Evolutionary conservation across 2,888 invertebrate genomes (phyloP).

Genomic region (Eristalis arbustorum): DNA sequence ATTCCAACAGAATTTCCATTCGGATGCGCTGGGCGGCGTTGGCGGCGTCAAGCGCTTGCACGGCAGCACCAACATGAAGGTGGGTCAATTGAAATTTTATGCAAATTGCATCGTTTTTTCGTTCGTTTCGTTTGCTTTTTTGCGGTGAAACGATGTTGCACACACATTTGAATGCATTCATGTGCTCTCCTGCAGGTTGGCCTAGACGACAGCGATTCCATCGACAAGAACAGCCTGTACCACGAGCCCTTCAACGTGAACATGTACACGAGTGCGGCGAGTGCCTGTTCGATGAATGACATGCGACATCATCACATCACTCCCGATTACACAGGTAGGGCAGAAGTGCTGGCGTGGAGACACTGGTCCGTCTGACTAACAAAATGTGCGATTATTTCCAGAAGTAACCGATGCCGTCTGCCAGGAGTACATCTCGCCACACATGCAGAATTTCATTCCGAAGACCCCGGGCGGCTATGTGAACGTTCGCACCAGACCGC

Average conservation of each 20-base stretch:
- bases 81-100: constrained; percentile 74
- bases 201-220: constrained; percentile 80
- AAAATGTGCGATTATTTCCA: constrained; percentile 73
- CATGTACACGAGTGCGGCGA: constrained; percentile 80
- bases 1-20: constrained; percentile 80
- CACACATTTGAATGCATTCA: constrained; percentile 48
- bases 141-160: constrained; percentile 37
- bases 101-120: constrained; percentile 37
- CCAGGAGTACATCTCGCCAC: constrained; percentile 83
- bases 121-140: constrained; percentile 16
- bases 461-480: constrained; percentile 79
- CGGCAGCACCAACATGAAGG: constrained; percentile 80
- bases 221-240: constrained; percentile 80
- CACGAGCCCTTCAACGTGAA: constrained; percentile 81
- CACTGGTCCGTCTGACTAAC: constrained; percentile 21
- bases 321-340: constrained; percentile 83
- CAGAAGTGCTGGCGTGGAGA: constrained; percentile 29
- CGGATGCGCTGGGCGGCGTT: constrained; percentile 79
- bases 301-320: constrained; percentile 81
- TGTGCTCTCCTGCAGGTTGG: constrained; percentile 74
- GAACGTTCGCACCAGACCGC: constrained; percentile 80
- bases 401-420: constrained; percentile 83
- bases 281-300: constrained; percentile 80
- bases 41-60: constrained; percentile 81
- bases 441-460: constrained; percentile 82